A percentile compares a stretch with the other conserved stretches of the same genome.
These are phyloP conservation scores for Calyptomena viridis DNA, from an alignment of 2,113 vertebrate genomes.

Conservation along the genomic window DNA sequence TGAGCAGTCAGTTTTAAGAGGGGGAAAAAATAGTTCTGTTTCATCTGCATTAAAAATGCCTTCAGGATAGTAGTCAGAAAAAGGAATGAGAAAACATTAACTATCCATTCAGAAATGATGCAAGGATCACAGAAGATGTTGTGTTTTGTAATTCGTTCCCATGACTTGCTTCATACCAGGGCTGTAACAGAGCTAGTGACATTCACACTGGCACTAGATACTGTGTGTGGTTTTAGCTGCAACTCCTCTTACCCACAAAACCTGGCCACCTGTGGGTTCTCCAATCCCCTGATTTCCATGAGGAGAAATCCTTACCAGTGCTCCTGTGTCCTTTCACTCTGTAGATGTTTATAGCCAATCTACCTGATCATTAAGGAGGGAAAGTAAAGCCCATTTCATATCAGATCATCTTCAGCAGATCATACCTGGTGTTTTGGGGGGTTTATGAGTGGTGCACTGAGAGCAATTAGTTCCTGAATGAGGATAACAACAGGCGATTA, in stretches of 20 bases:
- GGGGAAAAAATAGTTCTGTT: background rate
- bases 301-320: background rate
- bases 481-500: conserved; percentile 63
- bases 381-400: background rate
- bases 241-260: background rate
- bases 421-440: conserved; percentile 24
- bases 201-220: background rate
- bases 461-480: conserved; percentile 67
- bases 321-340: fast-evolving
- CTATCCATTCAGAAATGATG: fast-evolving
- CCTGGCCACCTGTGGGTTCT: background rate
- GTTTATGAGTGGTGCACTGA: conserved; percentile 52
- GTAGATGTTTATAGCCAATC: background rate
- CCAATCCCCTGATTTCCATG: fast-evolving
- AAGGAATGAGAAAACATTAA: background rate
- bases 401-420: conserved; percentile 15
- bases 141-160: background rate
- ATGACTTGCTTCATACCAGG: background rate
- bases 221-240: background rate
- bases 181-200: fast-evolving
- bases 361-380: background rate
- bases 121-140: background rate
- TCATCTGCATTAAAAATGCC: background rate
- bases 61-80: background rate
- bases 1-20: background rate